Conservation (phyloP, 2,113 vertebrate genomes). For the Syngnathus typhle region DNA sequence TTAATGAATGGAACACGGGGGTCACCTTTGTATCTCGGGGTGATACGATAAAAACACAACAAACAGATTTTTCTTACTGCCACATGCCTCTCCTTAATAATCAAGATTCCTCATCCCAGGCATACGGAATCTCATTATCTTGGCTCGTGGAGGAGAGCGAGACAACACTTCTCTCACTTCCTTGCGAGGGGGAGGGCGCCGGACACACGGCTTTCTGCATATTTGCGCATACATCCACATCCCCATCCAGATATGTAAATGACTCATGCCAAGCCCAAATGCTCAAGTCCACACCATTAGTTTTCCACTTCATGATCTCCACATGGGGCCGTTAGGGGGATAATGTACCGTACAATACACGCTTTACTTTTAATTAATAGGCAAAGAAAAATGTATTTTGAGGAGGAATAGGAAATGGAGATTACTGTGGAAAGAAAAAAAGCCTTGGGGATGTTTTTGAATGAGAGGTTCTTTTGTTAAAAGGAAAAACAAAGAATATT, state of each 20-base stretch:
- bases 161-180: slow-evolving; percentile 74
- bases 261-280: slow-evolving; percentile 90
- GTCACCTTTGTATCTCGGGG: slow-evolving; percentile 93
- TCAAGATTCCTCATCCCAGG: slow-evolving; percentile 91
- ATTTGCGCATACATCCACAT: slow-evolving; percentile 91
- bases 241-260: slow-evolving; percentile 93
- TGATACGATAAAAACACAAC: slow-evolving; percentile 73
- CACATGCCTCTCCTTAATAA: slow-evolving; percentile 96
- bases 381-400: slow-evolving; percentile 86
- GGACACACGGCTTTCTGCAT: slow-evolving; percentile 83
- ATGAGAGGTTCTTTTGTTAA: slow-evolving; percentile 65
- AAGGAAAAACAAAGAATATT: slow-evolving; percentile 41
- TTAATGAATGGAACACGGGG: slow-evolving; percentile 89
- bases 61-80: slow-evolving; percentile 98
- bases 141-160: slow-evolving; percentile 82
- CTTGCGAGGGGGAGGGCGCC: slow-evolving; percentile 56
- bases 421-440: slow-evolving; percentile 82
- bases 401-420: slow-evolving; percentile 94
- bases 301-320: slow-evolving; percentile 99
- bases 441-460: slow-evolving; percentile 70
- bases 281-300: slow-evolving; percentile 99
- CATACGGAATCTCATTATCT: slow-evolving; percentile 94
- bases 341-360: slow-evolving; percentile 99
- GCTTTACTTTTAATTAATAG: slow-evolving; percentile 99
- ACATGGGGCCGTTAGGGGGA: slow-evolving; percentile 99